Conservation (phyloP, 2,888 invertebrate species). For the Cheilosia vernalis region DNA sequence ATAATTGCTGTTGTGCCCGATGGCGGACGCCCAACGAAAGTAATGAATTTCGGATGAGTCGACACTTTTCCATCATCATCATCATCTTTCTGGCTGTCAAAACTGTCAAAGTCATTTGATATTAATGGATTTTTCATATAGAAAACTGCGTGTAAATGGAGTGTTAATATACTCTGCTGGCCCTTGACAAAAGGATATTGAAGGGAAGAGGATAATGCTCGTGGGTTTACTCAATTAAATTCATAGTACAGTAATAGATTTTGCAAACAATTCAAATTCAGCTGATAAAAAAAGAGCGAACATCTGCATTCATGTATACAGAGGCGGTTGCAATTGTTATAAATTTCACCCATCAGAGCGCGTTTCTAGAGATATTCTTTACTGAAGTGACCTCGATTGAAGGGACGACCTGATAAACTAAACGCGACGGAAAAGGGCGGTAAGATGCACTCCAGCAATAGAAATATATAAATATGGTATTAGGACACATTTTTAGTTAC, state of each 20-base stretch:
- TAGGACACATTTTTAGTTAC: no score
- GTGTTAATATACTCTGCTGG: conserved; percentile 48
- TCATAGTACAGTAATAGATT: background rate
- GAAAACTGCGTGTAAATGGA: conserved; percentile 73
- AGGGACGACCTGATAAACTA: no score
- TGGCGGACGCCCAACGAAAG: conserved; percentile 33
- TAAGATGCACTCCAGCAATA: no score
- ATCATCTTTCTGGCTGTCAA: conserved; percentile 67
- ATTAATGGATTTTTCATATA: conserved; percentile 71
- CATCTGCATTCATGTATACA: no score
- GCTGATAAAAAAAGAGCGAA: background rate
- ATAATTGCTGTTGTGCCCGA: conserved; percentile 64
- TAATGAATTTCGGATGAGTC: conserved; percentile 67
- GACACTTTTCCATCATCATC: conserved; percentile 70
- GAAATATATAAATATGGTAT: no score
- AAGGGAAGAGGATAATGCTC: conserved; percentile 1
- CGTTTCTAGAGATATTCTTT: no score
- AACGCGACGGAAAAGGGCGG: no score
- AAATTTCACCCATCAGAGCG: no score
- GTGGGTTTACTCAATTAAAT: conserved; percentile 63
- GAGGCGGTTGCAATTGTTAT: no score
- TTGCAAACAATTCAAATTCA: background rate
- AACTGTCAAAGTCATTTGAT: conserved; percentile 74
- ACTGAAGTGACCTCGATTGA: no score
- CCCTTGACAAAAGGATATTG: conserved; percentile 29